Evolutionary conservation across 1,140 invertebrate species (phyloP).

Genomic region (Aphis craccivora): DNA sequence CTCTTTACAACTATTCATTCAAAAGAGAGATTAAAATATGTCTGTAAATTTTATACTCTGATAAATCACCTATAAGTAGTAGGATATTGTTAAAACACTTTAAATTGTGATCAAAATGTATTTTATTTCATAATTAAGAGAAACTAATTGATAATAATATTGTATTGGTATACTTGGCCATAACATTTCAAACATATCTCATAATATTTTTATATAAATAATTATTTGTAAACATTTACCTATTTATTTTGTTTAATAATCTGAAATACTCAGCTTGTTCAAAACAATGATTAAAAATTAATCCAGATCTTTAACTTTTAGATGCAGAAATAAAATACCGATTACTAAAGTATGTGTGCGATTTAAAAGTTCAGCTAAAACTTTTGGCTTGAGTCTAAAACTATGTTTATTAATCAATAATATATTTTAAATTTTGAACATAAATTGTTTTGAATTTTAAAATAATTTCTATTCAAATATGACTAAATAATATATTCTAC

Average conservation of each 20-base stretch:
- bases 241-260: background rate
- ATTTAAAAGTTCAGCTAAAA: background rate
- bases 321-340: background rate
- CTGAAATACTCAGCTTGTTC: background rate
- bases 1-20: background rate
- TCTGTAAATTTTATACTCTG: background rate
- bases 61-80: constrained; percentile 3
- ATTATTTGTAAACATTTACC: background rate
- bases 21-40: constrained; percentile 19
- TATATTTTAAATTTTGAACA: background rate
- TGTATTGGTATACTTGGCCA: too few relatives aligned
- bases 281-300: background rate
- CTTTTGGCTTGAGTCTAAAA: background rate
- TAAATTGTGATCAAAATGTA: background rate
- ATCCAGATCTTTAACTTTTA: background rate
- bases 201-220: background rate
- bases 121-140: background rate
- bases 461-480: background rate
- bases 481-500: background rate
- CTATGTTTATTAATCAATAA: background rate
- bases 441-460: background rate
- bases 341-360: background rate
- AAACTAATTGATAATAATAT: background rate
- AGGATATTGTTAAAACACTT: background rate
- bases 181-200: background rate